phyloP scores from a whole-genome alignment of 1,140 invertebrate species.

The Mesaphorura yosii region DNA sequence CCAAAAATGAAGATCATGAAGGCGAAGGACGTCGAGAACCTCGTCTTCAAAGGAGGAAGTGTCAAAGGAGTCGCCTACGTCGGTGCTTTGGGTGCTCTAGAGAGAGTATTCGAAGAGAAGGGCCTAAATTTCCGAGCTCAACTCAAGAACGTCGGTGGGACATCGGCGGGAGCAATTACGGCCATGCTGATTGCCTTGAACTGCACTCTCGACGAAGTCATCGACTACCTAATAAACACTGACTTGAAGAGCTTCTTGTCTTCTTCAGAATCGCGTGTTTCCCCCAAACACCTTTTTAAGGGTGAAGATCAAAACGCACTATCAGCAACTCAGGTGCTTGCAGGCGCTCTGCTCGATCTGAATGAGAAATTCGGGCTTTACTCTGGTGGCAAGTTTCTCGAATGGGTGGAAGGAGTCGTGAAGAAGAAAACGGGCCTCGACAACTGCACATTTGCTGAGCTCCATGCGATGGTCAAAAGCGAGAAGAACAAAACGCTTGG shows the following conservation, averaged over 20 bases:
- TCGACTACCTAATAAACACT: background rate
- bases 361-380: constrained; percentile 2
- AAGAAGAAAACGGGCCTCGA: background rate
- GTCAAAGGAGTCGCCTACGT: constrained; percentile 11
- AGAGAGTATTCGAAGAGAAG: background rate
- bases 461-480: background rate
- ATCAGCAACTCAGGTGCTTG: background rate
- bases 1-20: too few species aligned
- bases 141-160: background rate
- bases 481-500: background rate
- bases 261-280: background rate
- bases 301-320: background rate
- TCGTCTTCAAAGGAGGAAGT: constrained; percentile 12
- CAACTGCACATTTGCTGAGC: constrained; percentile 10
- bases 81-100: constrained; percentile 5
- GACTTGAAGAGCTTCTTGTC: constrained; percentile 6
- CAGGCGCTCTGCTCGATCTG: background rate
- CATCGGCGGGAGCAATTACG: constrained; percentile 15
- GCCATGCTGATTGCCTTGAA: constrained; percentile 1
- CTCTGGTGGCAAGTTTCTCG: background rate
- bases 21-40: background rate
- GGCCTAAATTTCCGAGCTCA: background rate
- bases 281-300: background rate
- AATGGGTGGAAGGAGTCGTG: constrained; percentile 2
- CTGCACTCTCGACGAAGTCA: background rate